Percentiles rank a stretch among this genome's conserved stretches.
phyloP scores from a whole-genome alignment of 2,113 vertebrate genomes.

The Misgurnus mizolepis region DNA sequence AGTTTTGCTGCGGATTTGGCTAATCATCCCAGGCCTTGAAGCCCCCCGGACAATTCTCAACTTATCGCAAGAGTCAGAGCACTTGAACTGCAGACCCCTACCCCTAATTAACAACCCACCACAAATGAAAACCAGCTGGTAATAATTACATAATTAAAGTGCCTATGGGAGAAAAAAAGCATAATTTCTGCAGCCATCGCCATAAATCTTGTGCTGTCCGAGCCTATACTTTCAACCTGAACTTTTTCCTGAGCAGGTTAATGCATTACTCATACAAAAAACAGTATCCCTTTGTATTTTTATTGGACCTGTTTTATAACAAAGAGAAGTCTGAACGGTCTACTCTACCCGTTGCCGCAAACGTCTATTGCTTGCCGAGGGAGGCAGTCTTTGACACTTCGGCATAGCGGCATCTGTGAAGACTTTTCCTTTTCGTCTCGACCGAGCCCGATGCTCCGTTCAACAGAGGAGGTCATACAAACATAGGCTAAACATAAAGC shows the following conservation, averaged over 20 bases:
- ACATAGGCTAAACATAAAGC: slow-evolving; percentile 36
- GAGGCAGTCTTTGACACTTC: slow-evolving; percentile 64
- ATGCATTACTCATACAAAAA: slow-evolving; percentile 93
- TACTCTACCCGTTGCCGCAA: slow-evolving; percentile 23
- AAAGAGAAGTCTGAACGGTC: slow-evolving; percentile 68
- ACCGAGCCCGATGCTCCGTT: slow-evolving; percentile 34
- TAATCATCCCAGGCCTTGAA: slow-evolving; percentile 70
- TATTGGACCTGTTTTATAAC: slow-evolving; percentile 91
- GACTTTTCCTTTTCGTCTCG: slow-evolving; percentile 21
- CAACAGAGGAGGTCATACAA: slow-evolving; percentile 45
- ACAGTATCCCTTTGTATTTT: slow-evolving; percentile 93
- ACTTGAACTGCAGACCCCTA: slow-evolving; percentile 77
- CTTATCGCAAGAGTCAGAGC: slow-evolving; percentile 73
- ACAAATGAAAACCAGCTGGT: slow-evolving; percentile 93
- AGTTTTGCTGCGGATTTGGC: slow-evolving; percentile 71
- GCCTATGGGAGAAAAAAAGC: slow-evolving; percentile 88
- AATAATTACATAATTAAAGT: slow-evolving; percentile 99
- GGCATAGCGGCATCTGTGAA: slow-evolving; percentile 65
- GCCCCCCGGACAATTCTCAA: slow-evolving; percentile 68
- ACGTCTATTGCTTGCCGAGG: slow-evolving; percentile 51
- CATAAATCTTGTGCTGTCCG: slow-evolving; percentile 99
- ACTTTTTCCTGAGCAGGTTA: slow-evolving; percentile 81
- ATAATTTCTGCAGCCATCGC: slow-evolving; percentile 93
- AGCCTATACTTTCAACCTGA: slow-evolving; percentile 81
- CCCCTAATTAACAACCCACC: slow-evolving; percentile 86